A percentile compares a stretch with the other conserved stretches of the same genome.
Evolutionary conservation across 2,888 invertebrate genomes (phyloP).

Genomic region (Sinodicranocentrus sp.): DNA sequence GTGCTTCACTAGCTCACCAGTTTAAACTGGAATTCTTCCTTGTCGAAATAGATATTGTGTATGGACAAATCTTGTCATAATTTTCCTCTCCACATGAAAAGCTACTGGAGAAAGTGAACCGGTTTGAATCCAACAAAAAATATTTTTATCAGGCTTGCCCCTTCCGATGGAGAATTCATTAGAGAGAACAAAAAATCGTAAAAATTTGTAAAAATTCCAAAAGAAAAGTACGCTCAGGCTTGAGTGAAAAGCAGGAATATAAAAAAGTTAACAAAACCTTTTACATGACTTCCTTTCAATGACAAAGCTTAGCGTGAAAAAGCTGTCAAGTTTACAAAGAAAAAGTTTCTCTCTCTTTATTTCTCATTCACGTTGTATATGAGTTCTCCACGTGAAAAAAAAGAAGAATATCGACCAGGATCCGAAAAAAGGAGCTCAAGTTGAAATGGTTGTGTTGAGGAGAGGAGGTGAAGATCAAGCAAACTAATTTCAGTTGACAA

Average conservation of each 20-base stretch:
- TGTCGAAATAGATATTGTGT: neutral
- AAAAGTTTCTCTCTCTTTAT: neutral
- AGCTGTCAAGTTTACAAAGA: slow-evolving; percentile 1
- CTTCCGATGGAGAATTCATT: too few relatives aligned
- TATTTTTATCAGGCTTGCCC: too few relatives aligned
- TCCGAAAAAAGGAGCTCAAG: neutral
- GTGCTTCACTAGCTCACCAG: slow-evolving; percentile 25
- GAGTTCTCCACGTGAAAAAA: neutral
- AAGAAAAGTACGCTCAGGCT: too few relatives aligned
- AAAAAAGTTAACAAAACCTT: too few relatives aligned
- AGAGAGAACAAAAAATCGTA: too few relatives aligned
- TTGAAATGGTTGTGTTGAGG: neutral
- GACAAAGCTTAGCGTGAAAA: neutral
- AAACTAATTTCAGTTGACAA: slow-evolving; percentile 63
- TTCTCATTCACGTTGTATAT: neutral
- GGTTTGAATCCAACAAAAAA: too few relatives aligned
- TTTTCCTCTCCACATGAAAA: too few relatives aligned
- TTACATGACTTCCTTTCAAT: too few relatives aligned
- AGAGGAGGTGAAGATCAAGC: slow-evolving; percentile 56
- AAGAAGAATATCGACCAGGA: slow-evolving; percentile 15
- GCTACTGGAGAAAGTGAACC: too few relatives aligned
- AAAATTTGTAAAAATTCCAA: too few relatives aligned
- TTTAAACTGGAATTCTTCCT: slow-evolving; percentile 22
- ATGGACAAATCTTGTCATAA: neutral
- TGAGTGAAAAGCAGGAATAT: too few relatives aligned